Conservation (phyloP, 2,797 vertebrate genomes). For the Aselliscus stoliczkanus region DNA sequence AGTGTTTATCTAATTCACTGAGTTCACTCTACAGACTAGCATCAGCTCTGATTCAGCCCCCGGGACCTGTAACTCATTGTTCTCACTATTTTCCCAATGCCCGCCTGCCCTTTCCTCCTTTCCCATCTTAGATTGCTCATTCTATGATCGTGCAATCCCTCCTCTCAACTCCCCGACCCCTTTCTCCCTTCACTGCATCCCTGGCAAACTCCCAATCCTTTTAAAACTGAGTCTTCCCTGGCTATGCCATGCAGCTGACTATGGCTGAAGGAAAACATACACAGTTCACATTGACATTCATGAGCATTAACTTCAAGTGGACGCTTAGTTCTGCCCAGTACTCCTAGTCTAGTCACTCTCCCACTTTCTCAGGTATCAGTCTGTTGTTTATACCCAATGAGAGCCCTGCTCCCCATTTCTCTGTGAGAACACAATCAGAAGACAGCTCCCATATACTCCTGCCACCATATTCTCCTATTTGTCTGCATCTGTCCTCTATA, state of each 20-base stretch:
- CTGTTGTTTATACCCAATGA: not conserved
- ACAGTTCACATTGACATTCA: not conserved
- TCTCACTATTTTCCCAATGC: not conserved
- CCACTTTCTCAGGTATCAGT: too few relatives aligned
- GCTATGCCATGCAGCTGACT: not conserved
- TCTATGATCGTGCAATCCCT: not conserved
- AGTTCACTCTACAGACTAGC: not conserved
- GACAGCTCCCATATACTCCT: accelerated
- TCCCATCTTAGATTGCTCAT: not conserved
- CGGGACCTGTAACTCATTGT: not conserved
- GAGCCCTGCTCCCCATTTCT: not conserved
- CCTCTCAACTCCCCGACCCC: not conserved
- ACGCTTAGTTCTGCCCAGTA: not conserved
- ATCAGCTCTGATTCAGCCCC: not conserved
- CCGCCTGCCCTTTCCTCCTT: not conserved
- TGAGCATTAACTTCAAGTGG: not conserved
- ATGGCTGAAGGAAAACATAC: not conserved
- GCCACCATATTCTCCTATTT: not conserved
- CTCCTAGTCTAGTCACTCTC: not conserved
- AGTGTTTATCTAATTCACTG: not conserved
- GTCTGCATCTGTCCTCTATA: not conserved
- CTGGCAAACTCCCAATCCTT: not conserved
- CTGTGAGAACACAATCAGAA: not conserved
- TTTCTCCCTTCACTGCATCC: not conserved
- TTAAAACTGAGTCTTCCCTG: not conserved